Evolutionary conservation across 1,140 invertebrate genomes (phyloP).

Genomic region (Hyles euphorbiae): DNA sequence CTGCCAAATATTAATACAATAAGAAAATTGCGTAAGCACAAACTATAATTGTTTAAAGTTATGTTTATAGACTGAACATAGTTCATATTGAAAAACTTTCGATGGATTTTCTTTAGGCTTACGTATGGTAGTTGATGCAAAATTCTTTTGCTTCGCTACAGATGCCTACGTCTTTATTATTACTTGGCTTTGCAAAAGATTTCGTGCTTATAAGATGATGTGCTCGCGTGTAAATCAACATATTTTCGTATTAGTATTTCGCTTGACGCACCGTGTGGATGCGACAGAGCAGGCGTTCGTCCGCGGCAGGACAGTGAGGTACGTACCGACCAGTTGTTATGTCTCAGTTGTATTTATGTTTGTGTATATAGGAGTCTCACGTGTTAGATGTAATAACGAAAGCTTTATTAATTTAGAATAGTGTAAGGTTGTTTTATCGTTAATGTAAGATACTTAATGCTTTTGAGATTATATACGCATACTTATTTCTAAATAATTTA

Average conservation of each 20-base stretch:
- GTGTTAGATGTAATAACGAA: slow-evolving; percentile 46
- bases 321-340: background rate
- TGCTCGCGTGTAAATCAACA: too few relatives aligned
- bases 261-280: too few relatives aligned
- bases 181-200: too few relatives aligned
- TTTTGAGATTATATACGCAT: slow-evolving; percentile 8
- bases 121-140: too few relatives aligned
- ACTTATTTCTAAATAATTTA: background rate
- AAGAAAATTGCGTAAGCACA: slow-evolving; percentile 41
- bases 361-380: slow-evolving; percentile 43
- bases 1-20: slow-evolving; percentile 63
- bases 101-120: too few relatives aligned
- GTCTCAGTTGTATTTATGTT: slow-evolving; percentile 20
- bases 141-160: too few relatives aligned
- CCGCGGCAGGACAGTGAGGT: background rate
- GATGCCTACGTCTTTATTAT: too few relatives aligned
- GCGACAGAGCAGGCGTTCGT: too few relatives aligned
- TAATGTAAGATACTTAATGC: slow-evolving; percentile 3
- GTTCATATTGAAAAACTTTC: too few relatives aligned
- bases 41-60: slow-evolving; percentile 23
- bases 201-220: too few relatives aligned
- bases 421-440: slow-evolving; percentile 3
- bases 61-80: background rate
- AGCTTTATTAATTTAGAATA: slow-evolving; percentile 63
- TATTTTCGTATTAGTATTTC: too few relatives aligned